These are phyloP conservation scores for Drosophila baimaii DNA, from an alignment of 1,140 invertebrate species.

Conservation along the genomic window DNA sequence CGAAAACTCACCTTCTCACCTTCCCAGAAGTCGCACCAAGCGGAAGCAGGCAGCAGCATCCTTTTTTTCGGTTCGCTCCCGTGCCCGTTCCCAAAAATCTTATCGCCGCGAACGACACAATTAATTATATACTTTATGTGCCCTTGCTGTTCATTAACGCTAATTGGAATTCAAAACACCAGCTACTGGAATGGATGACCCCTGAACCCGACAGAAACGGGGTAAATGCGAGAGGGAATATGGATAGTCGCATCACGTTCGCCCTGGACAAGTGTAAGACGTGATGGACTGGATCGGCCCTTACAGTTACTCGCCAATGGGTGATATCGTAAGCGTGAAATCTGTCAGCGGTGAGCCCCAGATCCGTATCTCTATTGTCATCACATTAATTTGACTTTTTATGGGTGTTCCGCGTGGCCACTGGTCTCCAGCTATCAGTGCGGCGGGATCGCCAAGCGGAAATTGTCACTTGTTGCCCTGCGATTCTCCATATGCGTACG, in stretches of 20 bases:
- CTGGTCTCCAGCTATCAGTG: conserved; percentile 4
- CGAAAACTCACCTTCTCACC: background rate
- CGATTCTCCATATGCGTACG: background rate
- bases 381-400: conserved; percentile 83
- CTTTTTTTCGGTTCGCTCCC: background rate
- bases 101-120: conserved; percentile 45
- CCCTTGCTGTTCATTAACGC: conserved; percentile 62
- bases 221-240: too few relatives aligned
- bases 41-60: conserved; percentile 52
- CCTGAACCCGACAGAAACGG: conserved; percentile 6
- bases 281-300: conserved; percentile 37
- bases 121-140: conserved; percentile 77
- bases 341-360: conserved; percentile 43
- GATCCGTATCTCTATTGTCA: conserved; percentile 45
- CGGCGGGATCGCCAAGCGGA: conserved; percentile 40
- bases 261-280: conserved; percentile 36
- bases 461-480: conserved; percentile 56
- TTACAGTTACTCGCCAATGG: background rate
- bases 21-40: conserved; percentile 9
- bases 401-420: conserved; percentile 61
- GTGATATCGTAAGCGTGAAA: conserved; percentile 74
- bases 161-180: conserved; percentile 73
- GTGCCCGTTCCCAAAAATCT: conserved; percentile 3
- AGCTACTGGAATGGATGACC: conserved; percentile 12
- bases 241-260: conserved; percentile 31